Conservation (phyloP, 2,888 invertebrate species). For the Entomobrya proxima region DNA sequence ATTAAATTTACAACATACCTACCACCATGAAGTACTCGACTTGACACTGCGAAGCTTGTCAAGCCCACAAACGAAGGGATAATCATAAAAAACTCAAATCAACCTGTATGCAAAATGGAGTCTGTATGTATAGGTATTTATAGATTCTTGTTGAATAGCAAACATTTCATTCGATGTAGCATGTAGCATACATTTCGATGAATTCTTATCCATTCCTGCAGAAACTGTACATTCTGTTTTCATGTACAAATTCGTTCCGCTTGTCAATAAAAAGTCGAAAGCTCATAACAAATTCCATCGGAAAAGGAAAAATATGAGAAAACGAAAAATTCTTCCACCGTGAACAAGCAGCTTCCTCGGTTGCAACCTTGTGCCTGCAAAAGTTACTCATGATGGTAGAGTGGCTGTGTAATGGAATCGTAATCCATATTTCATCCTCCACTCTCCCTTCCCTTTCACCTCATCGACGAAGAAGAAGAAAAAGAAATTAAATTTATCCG, state of each 20-base stretch:
- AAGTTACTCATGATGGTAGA: background rate
- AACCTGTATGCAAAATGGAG: background rate
- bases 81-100: background rate
- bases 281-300: slow-evolving; percentile 35
- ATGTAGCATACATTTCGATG: background rate
- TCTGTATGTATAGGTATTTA: background rate
- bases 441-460: background rate
- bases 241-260: slow-evolving; percentile 2
- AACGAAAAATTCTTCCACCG: slow-evolving; percentile 4
- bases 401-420: slow-evolving; percentile 30
- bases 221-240: background rate
- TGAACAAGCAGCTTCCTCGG: background rate
- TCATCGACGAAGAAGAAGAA: background rate
- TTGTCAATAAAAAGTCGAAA: slow-evolving; percentile 38
- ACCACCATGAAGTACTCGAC: slow-evolving; percentile 2
- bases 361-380: background rate
- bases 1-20: slow-evolving; percentile 10
- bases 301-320: background rate
- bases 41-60: slow-evolving; percentile 1
- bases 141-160: background rate
- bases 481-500: slow-evolving; percentile 53
- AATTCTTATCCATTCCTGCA: background rate
- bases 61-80: background rate
- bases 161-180: background rate
- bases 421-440: slow-evolving; percentile 52